These are phyloP conservation scores for Sclerodermus sp. DNA, from an alignment of 2,888 invertebrate species.

Conservation along the genomic window DNA sequence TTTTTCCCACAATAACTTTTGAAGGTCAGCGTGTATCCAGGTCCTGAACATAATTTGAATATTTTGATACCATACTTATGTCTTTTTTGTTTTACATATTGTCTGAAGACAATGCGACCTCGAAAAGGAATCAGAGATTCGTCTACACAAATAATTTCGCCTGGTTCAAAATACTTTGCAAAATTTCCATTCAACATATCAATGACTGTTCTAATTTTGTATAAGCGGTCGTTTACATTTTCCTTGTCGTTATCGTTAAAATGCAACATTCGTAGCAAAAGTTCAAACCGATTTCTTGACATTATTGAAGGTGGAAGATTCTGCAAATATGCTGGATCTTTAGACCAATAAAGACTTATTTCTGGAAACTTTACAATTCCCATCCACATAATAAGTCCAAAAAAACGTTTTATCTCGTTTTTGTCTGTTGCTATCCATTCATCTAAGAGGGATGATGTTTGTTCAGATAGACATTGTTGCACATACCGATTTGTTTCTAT, in stretches of 20 bases:
- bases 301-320: slow-evolving; percentile 30
- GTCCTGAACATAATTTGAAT: slow-evolving; percentile 24
- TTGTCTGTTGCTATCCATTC: slow-evolving; percentile 27
- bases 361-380: slow-evolving; percentile 33
- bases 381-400: slow-evolving; percentile 36
- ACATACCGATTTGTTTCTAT: slow-evolving; percentile 8
- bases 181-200: slow-evolving; percentile 34
- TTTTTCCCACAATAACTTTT: slow-evolving; percentile 36
- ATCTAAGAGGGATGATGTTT: slow-evolving; percentile 1
- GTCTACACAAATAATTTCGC: slow-evolving; percentile 35
- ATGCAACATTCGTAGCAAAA: slow-evolving; percentile 36
- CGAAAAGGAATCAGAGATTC: slow-evolving; percentile 39
- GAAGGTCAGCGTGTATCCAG: slow-evolving; percentile 38
- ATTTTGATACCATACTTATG: slow-evolving; percentile 40
- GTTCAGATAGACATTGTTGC: slow-evolving; percentile 4
- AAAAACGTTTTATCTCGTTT: slow-evolving; percentile 32
- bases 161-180: slow-evolving; percentile 22
- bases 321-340: slow-evolving; percentile 25
- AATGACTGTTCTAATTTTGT: slow-evolving; percentile 25
- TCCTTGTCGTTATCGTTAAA: slow-evolving; percentile 35
- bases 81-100: slow-evolving; percentile 35
- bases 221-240: slow-evolving; percentile 31
- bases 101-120: slow-evolving; percentile 30
- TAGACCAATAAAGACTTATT: slow-evolving; percentile 35
- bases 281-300: slow-evolving; percentile 34